Base-by-base conservation (phyloP, 2,888 invertebrate species). In the Alitta virens region DNA sequence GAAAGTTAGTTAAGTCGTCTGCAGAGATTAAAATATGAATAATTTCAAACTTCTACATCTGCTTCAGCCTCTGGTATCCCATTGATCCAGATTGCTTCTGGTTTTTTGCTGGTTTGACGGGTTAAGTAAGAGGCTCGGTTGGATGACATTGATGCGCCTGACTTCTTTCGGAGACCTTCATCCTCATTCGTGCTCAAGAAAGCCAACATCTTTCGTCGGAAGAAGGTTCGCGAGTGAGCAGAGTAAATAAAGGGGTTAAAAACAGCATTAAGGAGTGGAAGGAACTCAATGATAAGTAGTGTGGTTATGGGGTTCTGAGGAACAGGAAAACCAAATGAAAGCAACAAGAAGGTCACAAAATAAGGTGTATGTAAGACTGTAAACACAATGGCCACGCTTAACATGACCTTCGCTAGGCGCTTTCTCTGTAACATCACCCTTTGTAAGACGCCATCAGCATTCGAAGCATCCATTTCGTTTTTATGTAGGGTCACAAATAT, bases 241-340 rank as follows among this genome's bases (percentile, higher is more conserved):
- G 53, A 63, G 26, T 64, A 68, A n/a, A 68, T 61, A n/a, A 67
- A 43, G 5, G 68, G 68, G 51, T 68, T 67, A 43, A 67, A 46
- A 3, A 63, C 38, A 9, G 68, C 33, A 50, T 63, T 65, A 25
- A 68, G 26, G 18, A 65, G 51, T 3, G 65, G 52, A 2, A 67
- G 53, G 16, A 65, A 60, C 33, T 68, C 67, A 14, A 68, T 51
- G 27, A 68, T n/a, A 42, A 67, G 33, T 24, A 67, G 54, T 12
- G 59, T 53, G 33, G 67, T 67, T 25, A 67, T 46, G 1, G 63
- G 46, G 49, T 68, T 63, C 16, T 42, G 50, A 9, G 18, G 18
- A 25, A 68, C 51, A 5, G 49, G 52, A 46, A 46, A 54, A 2
- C 67, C 65, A 24, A 58, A 40, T 23, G 40, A 58, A 9, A 62